A percentile compares a stretch with the other conserved stretches of the same genome.
Evolutionary conservation across 2,888 invertebrate species (phyloP).

Genomic region (Coronaproctus castanopsis): DNA sequence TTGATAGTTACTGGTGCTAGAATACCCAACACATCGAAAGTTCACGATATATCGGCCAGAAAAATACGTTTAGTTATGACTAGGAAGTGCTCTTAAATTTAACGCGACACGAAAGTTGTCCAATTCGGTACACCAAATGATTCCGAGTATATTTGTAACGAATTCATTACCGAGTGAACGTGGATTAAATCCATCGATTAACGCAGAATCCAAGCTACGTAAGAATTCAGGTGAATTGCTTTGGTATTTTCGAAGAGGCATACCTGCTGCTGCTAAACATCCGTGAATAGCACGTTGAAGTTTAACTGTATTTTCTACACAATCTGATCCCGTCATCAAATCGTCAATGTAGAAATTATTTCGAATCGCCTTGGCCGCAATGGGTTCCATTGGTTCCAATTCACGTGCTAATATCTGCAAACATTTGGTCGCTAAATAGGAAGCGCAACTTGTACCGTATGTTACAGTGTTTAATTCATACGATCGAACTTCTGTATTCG

Average conservation of each 20-base stretch:
- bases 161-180: no score
- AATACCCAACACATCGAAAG: no score
- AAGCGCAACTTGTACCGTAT: slow-evolving; percentile 18
- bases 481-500: not conserved
- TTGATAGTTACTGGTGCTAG: no score
- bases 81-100: no score
- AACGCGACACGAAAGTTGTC: no score
- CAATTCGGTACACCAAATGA: no score
- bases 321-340: slow-evolving; percentile 17
- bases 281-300: not conserved
- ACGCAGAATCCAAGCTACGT: not conserved
- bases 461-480: slow-evolving; percentile 23
- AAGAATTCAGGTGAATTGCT: slow-evolving; percentile 14
- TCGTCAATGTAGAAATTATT: slow-evolving; percentile 24
- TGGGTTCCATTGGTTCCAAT: slow-evolving; percentile 8
- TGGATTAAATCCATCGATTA: slow-evolving; percentile 1
- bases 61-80: no score
- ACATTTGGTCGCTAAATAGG: slow-evolving; percentile 21
- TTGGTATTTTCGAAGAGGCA: slow-evolving; percentile 20
- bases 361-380: slow-evolving; percentile 14
- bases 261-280: slow-evolving; percentile 7
- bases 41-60: no score
- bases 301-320: slow-evolving; percentile 14
- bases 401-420: slow-evolving; percentile 20
- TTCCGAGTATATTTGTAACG: no score